A percentile compares a stretch with the other conserved stretches of the same genome.
These are phyloP conservation scores for Rhinichthys osculus DNA, from an alignment of 2,797 vertebrate species.

Conservation along the genomic window DNA sequence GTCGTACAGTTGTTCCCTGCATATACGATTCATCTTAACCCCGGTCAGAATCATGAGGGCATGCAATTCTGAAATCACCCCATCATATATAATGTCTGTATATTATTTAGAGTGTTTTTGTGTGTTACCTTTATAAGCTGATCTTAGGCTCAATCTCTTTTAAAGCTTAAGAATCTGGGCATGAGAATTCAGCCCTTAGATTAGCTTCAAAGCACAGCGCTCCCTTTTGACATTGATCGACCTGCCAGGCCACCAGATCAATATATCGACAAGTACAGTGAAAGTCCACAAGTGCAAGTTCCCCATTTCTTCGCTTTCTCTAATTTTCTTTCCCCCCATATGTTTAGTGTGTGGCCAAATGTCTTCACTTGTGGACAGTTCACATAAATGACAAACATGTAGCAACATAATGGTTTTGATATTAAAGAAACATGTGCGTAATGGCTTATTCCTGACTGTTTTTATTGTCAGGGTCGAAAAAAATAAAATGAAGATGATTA, in stretches of 20 bases:
- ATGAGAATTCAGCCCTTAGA: conserved; percentile 33
- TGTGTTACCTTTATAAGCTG: background rate
- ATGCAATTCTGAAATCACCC: conserved; percentile 4
- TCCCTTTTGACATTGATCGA: conserved; percentile 41
- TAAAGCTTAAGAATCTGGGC: background rate
- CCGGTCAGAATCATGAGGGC: background rate
- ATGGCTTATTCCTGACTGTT: background rate
- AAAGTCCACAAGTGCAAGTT: conserved; percentile 8
- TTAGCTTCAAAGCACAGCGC: conserved; percentile 31
- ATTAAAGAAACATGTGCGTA: background rate
- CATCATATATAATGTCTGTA: background rate
- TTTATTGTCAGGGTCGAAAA: background rate
- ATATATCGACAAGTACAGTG: conserved; percentile 45
- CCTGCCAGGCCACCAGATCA: conserved; percentile 22
- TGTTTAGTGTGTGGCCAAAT: conserved; percentile 24
- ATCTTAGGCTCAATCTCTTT: background rate
- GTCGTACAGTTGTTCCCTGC: too few relatives aligned
- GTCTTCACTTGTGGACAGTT: background rate
- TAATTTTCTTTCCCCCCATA: background rate
- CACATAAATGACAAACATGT: background rate
- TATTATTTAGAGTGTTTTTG: background rate
- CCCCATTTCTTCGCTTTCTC: background rate
- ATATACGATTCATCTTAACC: conserved; percentile 3
- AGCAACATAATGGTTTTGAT: conserved; percentile 4
- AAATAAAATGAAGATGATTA: background rate